Conservation (phyloP, 1,140 invertebrate genomes). For the Micrasema longulum region DNA sequence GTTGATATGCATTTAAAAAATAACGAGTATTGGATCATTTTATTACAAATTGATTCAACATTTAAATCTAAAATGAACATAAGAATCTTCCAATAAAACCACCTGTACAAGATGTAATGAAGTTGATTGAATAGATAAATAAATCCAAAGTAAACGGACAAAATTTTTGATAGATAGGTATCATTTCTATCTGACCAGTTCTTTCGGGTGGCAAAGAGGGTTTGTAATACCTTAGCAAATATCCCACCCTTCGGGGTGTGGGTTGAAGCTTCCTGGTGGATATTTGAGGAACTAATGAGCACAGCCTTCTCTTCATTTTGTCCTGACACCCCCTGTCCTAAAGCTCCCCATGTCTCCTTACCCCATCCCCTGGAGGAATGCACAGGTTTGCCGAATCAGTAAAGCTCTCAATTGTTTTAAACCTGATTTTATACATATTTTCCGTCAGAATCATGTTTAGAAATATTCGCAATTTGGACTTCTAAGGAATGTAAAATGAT, state of each 20-base stretch:
- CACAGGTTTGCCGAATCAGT: constrained; percentile 32
- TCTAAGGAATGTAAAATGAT: too few species aligned
- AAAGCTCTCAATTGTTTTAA: constrained; percentile 25
- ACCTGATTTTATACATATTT: constrained; percentile 24
- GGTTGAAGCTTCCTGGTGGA: constrained; percentile 10
- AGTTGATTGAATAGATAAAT: constrained; percentile 23
- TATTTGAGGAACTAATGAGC: constrained; percentile 55
- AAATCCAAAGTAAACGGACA: not conserved
- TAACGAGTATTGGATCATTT: too few species aligned
- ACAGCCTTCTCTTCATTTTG: constrained; percentile 45
- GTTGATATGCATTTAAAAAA: too few species aligned
- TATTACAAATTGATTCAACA: too few species aligned
- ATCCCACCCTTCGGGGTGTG: constrained; percentile 3
- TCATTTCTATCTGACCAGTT: constrained; percentile 27
- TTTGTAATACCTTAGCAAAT: constrained; percentile 13
- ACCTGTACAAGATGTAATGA: constrained; percentile 19
- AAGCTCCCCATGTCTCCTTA: not conserved
- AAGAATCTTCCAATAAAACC: too few species aligned
- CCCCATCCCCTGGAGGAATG: constrained; percentile 15
- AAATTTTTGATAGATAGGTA: not conserved
- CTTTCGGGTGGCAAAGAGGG: not conserved
- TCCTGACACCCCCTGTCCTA: constrained; percentile 33
- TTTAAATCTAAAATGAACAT: too few species aligned
- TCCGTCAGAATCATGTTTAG: too few species aligned
- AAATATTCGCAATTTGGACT: too few species aligned